Evolutionary conservation across 1,140 invertebrate species (phyloP).

Genomic region (Trinorchestia longiramus): DNA sequence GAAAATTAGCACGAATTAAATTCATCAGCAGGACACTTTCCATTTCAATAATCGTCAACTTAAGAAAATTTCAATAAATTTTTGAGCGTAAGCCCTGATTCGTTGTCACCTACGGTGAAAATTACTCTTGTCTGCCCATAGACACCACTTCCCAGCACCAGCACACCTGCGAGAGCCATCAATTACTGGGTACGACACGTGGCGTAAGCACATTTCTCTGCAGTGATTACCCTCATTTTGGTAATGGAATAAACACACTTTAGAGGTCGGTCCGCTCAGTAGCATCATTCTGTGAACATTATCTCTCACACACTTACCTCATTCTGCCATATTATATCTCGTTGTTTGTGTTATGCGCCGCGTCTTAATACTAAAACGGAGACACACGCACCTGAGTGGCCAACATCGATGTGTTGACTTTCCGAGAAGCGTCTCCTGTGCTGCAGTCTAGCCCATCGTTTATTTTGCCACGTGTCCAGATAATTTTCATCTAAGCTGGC

Average conservation of each 20-base stretch:
- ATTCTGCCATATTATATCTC: neutral
- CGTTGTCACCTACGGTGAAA: no score
- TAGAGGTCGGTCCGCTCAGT: neutral
- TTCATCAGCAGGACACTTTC: no score
- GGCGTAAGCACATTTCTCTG: neutral
- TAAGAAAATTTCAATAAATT: no score
- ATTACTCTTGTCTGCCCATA: neutral
- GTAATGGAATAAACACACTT: neutral
- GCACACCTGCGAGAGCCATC: neutral
- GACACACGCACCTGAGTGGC: neutral
- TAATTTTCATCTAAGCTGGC: conserved; percentile 34
- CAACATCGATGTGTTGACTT: conserved; percentile 26
- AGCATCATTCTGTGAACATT: neutral
- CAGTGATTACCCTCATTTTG: neutral
- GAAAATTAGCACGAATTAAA: no score
- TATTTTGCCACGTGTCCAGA: conserved; percentile 14
- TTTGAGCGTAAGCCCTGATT: no score
- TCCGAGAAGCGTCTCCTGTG: conserved; percentile 20
- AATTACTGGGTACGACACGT: neutral
- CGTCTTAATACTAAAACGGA: neutral
- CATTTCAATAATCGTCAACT: no score
- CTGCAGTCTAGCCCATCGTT: conserved; percentile 12
- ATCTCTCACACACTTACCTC: neutral
- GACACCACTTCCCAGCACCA: neutral
- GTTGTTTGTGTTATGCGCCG: neutral